phyloP scores from a whole-genome alignment of 2,797 vertebrate species.

The Scolopax bukidnonensis region DNA sequence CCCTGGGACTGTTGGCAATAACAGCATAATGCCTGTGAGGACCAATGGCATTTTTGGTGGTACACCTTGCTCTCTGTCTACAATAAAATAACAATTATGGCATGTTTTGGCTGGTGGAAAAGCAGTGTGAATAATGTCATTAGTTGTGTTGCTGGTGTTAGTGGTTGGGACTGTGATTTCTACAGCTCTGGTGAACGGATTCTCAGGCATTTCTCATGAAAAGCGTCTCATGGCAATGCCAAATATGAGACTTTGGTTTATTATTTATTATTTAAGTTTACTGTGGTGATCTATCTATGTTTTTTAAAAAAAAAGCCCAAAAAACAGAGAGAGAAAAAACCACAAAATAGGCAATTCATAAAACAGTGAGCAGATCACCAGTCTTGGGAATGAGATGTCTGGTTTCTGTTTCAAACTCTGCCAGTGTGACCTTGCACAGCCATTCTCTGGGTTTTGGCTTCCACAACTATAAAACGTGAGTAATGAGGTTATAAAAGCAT shows the following conservation, averaged over 20 bases:
- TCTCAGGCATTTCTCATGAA: not conserved
- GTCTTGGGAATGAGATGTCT: not conserved
- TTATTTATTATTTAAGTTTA: not conserved
- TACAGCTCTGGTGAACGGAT: not conserved
- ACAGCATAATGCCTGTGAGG: not conserved
- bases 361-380: not conserved
- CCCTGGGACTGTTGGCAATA: not conserved
- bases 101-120: not conserved
- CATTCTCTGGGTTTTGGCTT: not conserved
- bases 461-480: slow-evolving; percentile 46
- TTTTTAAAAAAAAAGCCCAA: not conserved
- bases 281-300: not conserved
- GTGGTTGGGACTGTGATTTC: not conserved
- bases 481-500: slow-evolving; percentile 47
- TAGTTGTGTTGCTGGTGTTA: too few species aligned
- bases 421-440: slow-evolving; percentile 29
- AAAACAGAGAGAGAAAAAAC: fast-evolving
- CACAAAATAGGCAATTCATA: not conserved
- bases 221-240: not conserved
- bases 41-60: not conserved
- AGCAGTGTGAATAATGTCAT: not conserved
- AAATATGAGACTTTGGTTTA: not conserved
- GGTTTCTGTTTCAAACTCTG: not conserved
- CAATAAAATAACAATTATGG: not conserved
- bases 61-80: not conserved